A percentile compares a stretch with the other conserved stretches of the same genome.
Evolutionary conservation across 2,113 vertebrate species (phyloP).

Genomic region (Deroptyus accipitrinus): DNA sequence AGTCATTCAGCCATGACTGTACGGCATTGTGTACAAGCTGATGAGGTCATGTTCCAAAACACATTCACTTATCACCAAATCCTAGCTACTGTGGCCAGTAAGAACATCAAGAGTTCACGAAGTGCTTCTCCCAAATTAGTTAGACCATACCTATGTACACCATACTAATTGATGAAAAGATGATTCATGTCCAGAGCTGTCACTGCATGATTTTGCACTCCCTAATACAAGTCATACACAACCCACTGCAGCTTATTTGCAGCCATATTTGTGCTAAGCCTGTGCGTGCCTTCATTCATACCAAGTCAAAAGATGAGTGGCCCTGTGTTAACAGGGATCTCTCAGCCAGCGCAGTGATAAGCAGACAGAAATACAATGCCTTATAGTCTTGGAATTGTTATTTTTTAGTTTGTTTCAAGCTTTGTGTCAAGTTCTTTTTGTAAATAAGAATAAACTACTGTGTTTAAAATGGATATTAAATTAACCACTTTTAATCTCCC

Average conservation of each 20-base stretch:
- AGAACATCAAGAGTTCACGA: background rate
- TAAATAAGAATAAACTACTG: background rate
- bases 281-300: background rate
- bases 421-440: background rate
- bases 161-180: background rate
- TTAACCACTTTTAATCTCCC: background rate
- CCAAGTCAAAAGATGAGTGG: background rate
- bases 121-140: background rate
- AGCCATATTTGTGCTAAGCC: background rate
- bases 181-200: background rate
- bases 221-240: background rate
- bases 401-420: background rate
- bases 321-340: background rate
- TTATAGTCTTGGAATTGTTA: background rate
- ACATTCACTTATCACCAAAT: background rate
- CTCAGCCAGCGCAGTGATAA: background rate
- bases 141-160: background rate
- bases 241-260: background rate
- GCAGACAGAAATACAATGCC: background rate
- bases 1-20: background rate
- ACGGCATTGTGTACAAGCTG: accelerated
- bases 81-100: background rate
- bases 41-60: background rate
- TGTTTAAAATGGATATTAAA: background rate
- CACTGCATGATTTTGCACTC: background rate